Evolutionary conservation across 2,113 vertebrate genomes (phyloP).

Genomic region (Dipodomys spectabilis): DNA sequence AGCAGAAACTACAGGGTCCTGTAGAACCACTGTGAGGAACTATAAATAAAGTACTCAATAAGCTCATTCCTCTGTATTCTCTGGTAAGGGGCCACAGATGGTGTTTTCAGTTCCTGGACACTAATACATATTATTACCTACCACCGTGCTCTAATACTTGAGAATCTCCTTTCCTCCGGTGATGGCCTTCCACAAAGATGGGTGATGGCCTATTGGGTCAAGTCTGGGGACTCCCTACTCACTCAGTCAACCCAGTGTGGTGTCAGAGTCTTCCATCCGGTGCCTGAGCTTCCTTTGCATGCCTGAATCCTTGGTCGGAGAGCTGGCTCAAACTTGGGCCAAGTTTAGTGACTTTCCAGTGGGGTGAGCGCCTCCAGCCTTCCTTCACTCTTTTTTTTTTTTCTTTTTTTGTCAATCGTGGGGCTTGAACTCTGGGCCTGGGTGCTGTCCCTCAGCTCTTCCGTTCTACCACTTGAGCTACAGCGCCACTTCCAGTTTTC

Average conservation of each 20-base stretch:
- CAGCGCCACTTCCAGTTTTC: too few relatives aligned
- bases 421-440: too few relatives aligned
- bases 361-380: neutral
- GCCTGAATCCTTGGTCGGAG: neutral
- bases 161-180: neutral
- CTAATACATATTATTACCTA: neutral
- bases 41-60: neutral
- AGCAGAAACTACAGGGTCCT: too few relatives aligned
- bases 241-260: neutral
- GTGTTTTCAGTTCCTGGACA: neutral
- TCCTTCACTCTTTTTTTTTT: neutral
- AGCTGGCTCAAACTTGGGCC: neutral
- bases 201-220: neutral
- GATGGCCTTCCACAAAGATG: neutral
- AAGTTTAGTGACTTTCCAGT: neutral
- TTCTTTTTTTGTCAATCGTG: too few relatives aligned
- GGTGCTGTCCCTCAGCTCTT: too few relatives aligned
- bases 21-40: neutral
- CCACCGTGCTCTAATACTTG: neutral
- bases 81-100: neutral
- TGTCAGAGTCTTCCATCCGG: too few relatives aligned
- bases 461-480: too few relatives aligned
- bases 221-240: neutral
- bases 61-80: neutral
- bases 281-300: neutral